Conservation (phyloP, 2,888 invertebrate species). For the Nemurella pictetii region DNA sequence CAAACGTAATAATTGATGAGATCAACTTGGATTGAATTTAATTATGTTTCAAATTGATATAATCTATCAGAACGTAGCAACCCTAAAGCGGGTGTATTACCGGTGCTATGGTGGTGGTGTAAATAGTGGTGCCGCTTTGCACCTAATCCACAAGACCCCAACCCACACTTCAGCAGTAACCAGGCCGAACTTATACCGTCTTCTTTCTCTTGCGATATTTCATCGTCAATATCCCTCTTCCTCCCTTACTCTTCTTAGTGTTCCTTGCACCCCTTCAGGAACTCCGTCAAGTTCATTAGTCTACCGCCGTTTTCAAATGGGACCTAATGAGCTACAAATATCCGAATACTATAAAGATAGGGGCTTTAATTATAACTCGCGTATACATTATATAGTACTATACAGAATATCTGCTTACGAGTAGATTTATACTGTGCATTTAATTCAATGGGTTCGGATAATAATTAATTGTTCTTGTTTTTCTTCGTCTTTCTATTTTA, state of each 20-base stretch:
- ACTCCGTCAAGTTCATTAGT: conserved; percentile 20
- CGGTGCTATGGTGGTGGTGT: neutral
- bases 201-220: neutral
- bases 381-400: neutral
- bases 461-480: conserved; percentile 13
- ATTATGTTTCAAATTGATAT: conserved; percentile 31
- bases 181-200: neutral
- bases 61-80: conserved; percentile 18
- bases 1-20: conserved; percentile 29
- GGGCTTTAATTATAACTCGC: conserved; percentile 26
- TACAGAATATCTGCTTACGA: neutral
- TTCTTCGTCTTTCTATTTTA: neutral
- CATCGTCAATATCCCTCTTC: neutral
- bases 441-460: neutral
- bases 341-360: conserved; percentile 36
- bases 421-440: neutral
- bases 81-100: neutral
- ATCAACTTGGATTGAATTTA: conserved; percentile 24
- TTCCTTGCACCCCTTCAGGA: neutral
- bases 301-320: conserved; percentile 26
- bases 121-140: neutral
- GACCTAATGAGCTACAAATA: conserved; percentile 34
- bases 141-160: neutral
- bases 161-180: neutral
- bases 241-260: neutral